Percentiles rank a stretch among this genome's conserved stretches.
phyloP scores from a whole-genome alignment of 2,113 vertebrate species.

The Hystrix brachyura region DNA sequence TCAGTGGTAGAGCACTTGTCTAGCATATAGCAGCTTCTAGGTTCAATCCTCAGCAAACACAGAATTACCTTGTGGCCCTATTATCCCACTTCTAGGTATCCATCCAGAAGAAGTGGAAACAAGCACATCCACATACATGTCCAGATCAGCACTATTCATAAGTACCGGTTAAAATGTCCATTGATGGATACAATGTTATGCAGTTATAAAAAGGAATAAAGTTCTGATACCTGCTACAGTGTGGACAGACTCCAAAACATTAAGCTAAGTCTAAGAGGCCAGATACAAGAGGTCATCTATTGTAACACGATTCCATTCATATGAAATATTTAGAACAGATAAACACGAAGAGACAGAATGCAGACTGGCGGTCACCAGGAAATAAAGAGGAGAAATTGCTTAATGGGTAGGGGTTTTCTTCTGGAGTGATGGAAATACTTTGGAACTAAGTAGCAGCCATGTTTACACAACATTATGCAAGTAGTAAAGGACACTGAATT shows the following conservation, averaged over 20 bases:
- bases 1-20: background rate
- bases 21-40: background rate
- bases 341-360: background rate
- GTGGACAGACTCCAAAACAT: background rate
- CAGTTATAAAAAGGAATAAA: background rate
- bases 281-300: background rate
- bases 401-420: background rate
- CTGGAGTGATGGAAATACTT: background rate
- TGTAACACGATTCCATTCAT: background rate
- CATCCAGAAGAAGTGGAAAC: constrained; percentile 9
- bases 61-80: background rate
- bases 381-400: background rate
- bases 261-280: background rate
- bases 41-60: background rate
- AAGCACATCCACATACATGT: background rate
- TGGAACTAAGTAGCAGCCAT: background rate
- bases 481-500: background rate
- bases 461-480: background rate
- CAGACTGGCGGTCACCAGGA: background rate
- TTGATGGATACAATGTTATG: background rate
- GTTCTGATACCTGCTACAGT: background rate
- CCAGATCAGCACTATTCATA: background rate
- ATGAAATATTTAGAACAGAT: background rate
- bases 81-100: background rate
- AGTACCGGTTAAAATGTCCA: background rate